Conservation (phyloP, 1,140 invertebrate genomes). For the Parasteatoda tepidariorum region DNA sequence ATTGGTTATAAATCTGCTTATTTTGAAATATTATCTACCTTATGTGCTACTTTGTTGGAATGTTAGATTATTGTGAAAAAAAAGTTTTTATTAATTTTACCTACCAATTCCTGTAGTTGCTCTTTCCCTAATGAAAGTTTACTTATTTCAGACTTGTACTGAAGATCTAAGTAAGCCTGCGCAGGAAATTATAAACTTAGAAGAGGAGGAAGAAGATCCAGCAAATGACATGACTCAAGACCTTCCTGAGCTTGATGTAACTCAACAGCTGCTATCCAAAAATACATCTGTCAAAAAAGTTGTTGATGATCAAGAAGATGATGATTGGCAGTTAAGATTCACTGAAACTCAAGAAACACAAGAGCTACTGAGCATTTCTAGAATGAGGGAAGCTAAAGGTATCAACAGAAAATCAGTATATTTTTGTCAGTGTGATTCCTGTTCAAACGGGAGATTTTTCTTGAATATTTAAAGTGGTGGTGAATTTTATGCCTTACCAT, state of each 20-base stretch:
- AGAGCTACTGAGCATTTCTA: constrained; percentile 2
- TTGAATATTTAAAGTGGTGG: no score
- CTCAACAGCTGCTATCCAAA: constrained; percentile 1
- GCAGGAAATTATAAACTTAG: background rate
- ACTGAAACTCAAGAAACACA: constrained; percentile 43
- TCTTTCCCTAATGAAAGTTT: no score
- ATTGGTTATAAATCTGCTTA: no score
- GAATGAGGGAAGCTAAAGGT: constrained; percentile 14
- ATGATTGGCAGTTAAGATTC: constrained; percentile 45
- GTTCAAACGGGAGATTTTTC: no score
- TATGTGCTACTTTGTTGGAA: no score
- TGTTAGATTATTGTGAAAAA: no score
- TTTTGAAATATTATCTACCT: no score
- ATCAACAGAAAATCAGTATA: no score
- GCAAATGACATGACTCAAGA: constrained; percentile 46
- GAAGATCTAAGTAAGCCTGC: background rate
- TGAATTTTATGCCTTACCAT: no score
- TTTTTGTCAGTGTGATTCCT: no score
- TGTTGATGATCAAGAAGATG: background rate
- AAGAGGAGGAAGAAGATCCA: background rate
- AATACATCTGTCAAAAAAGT: background rate
- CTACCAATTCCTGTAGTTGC: no score
- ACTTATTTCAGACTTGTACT: constrained; percentile 1
- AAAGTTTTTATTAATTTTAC: no score
- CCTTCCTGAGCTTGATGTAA: constrained; percentile 14